Evolutionary conservation across 1,140 invertebrate genomes (phyloP).

Genomic region (Scaptodrosophila lebanonensis): DNA sequence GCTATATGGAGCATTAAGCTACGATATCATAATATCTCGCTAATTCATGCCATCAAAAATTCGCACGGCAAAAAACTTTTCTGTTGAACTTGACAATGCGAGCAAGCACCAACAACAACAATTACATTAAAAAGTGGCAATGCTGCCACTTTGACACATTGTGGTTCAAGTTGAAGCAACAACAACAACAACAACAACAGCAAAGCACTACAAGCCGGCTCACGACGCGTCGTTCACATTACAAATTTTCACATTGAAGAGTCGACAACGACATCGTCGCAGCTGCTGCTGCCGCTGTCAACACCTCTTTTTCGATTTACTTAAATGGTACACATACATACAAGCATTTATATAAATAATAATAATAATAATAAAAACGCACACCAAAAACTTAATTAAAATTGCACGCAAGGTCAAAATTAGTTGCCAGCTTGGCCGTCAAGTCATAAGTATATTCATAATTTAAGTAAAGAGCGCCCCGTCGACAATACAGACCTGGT

Average conservation of each 20-base stretch:
- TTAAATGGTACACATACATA: not conserved
- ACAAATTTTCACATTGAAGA: slow-evolving; percentile 23
- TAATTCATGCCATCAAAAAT: too few relatives aligned
- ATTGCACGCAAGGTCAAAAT: slow-evolving; percentile 71
- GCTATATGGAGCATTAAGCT: too few relatives aligned
- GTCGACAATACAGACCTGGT: too few relatives aligned
- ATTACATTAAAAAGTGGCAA: too few relatives aligned
- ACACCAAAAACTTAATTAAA: slow-evolving; percentile 59
- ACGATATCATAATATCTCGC: too few relatives aligned
- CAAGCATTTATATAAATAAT: slow-evolving; percentile 2
- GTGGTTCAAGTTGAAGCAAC: slow-evolving; percentile 21
- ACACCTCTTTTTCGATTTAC: slow-evolving; percentile 22
- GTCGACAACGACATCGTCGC: too few relatives aligned
- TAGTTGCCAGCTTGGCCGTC: slow-evolving; percentile 67
- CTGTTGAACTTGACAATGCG: slow-evolving; percentile 30
- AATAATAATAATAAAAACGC: slow-evolving; percentile 27
- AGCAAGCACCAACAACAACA: too few relatives aligned
- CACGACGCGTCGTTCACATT: slow-evolving; percentile 24
- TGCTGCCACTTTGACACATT: slow-evolving; percentile 16
- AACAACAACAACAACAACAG: slow-evolving; percentile 5
- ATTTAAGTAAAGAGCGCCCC: slow-evolving; percentile 60
- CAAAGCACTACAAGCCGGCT: not conserved
- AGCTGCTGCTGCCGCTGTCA: slow-evolving; percentile 6
- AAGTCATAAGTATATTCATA: slow-evolving; percentile 69
- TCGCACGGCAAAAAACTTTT: too few relatives aligned